A percentile compares a stretch with the other conserved stretches of the same genome.
These are phyloP conservation scores for Drosophila bipectinata DNA, from an alignment of 1,140 invertebrate species.

Conservation along the genomic window DNA sequence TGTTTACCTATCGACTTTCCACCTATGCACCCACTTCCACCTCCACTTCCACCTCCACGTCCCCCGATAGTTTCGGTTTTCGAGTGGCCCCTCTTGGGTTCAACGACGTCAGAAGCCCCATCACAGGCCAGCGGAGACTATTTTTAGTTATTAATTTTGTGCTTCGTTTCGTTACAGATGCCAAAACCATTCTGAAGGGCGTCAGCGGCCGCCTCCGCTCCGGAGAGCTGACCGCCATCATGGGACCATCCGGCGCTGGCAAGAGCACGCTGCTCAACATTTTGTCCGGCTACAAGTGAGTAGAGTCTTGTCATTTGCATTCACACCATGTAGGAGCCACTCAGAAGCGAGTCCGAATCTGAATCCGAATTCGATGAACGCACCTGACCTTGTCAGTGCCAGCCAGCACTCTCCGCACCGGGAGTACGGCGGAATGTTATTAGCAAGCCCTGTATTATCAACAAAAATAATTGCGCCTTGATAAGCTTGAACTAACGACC, in stretches of 20 bases:
- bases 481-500: slow-evolving; percentile 45
- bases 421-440: slow-evolving; percentile 15
- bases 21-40: background rate
- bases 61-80: slow-evolving; percentile 8
- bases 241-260: slow-evolving; percentile 96
- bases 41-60: slow-evolving; percentile 14
- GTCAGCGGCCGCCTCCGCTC: slow-evolving; percentile 92
- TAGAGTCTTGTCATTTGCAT: slow-evolving; percentile 61
- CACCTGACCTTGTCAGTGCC: slow-evolving; percentile 34
- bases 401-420: too few relatives aligned
- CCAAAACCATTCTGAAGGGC: slow-evolving; percentile 92
- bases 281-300: slow-evolving; percentile 94
- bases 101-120: slow-evolving; percentile 23
- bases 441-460: slow-evolving; percentile 38
- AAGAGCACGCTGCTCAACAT: slow-evolving; percentile 96
- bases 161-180: slow-evolving; percentile 86
- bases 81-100: slow-evolving; percentile 13
- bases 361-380: slow-evolving; percentile 2
- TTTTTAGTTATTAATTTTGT: slow-evolving; percentile 30
- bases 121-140: background rate
- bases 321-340: slow-evolving; percentile 10
- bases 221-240: slow-evolving; percentile 95
- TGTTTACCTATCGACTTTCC: slow-evolving; percentile 32
- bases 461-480: slow-evolving; percentile 35
- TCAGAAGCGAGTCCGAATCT: slow-evolving; percentile 2